Percentiles rank a stretch among this genome's conserved stretches.
Conservation (phyloP, 2,797 vertebrate genomes). For the Danio albolineatus region DNA sequence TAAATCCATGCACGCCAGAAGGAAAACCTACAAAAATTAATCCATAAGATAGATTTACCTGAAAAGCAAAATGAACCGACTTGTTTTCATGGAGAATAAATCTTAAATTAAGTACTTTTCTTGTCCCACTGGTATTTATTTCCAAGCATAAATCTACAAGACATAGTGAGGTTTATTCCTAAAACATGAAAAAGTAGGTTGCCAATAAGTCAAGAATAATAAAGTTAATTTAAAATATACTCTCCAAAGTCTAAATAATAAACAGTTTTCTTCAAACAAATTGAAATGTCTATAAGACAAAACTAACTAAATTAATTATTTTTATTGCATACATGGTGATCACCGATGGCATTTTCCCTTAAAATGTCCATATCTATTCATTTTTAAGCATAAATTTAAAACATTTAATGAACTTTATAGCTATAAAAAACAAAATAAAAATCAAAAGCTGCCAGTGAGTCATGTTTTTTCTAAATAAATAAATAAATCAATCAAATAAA, state of each 20-base stretch:
- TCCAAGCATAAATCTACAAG: neutral
- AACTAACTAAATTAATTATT: too few relatives aligned
- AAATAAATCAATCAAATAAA: too few relatives aligned
- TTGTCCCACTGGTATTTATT: neutral
- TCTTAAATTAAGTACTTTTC: neutral
- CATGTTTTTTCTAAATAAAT: too few relatives aligned
- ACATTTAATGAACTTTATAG: too few relatives aligned
- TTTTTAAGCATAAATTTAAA: too few relatives aligned
- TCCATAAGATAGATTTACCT: neutral
- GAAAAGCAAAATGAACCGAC: neutral
- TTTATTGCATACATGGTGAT: too few relatives aligned
- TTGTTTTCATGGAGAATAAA: neutral
- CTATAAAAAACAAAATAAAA: too few relatives aligned
- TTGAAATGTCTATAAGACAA: too few relatives aligned
- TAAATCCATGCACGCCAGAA: neutral
- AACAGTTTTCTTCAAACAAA: neutral
- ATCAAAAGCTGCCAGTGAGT: too few relatives aligned
- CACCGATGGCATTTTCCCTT: too few relatives aligned
- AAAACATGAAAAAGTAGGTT: neutral
- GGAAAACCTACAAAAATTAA: neutral
- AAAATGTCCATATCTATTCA: too few relatives aligned
- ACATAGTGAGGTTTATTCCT: neutral
- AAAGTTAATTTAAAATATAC: neutral
- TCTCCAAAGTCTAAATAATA: neutral
- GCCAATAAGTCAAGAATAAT: neutral